Evolutionary conservation across 2,797 vertebrate genomes (phyloP), one percentile per base, ranked within the genome.

Genomic region (Pitangus sulphuratus): DNA sequence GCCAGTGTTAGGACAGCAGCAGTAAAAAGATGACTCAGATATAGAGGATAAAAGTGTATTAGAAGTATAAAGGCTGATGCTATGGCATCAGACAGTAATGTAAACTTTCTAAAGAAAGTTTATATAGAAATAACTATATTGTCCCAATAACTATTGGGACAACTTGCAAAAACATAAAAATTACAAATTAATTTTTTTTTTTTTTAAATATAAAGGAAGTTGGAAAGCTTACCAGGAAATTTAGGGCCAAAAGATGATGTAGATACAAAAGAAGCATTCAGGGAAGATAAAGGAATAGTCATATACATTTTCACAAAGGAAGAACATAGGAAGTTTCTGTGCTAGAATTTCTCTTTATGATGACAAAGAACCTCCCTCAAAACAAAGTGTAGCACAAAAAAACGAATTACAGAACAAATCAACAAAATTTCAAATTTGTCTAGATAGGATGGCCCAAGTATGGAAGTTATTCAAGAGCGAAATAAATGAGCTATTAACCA

Each of bases 401-500:
- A 0, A 7, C 31, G 35, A 79, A 20, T 76, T 61, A 68, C 13
- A 72, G 54, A 76, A 64, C 45, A 94, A 84, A 84, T 78, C 58
- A 93, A 76, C 62, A 69, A 75, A 82, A 94, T 76, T 25, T 85
- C 91, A 72, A 57, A 58, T 21, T 79, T 57, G 40, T 89, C 71
- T 77, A 57, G 75, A 68, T 87, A 84, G 75, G 47, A 54, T 74
- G 93, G 71, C 75, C 91, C 56, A 66, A 94, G 26, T 60, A 57
- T 85, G 78, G 87, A 80, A 66, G 40, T 51, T 77, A 80, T 57
- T 93, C 68, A 94, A 74, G 75, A 89, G 65, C 31, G 79, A 91
- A 92, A 91, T 87, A 93, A 96, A 93, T n/a, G 56, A 92, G 75
- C 68, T 92, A 74, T 92, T 96, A 95, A 80, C 44, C 64, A 53